phyloP scores from a whole-genome alignment of 2,888 invertebrate genomes.

The Tinea semifulvella region DNA sequence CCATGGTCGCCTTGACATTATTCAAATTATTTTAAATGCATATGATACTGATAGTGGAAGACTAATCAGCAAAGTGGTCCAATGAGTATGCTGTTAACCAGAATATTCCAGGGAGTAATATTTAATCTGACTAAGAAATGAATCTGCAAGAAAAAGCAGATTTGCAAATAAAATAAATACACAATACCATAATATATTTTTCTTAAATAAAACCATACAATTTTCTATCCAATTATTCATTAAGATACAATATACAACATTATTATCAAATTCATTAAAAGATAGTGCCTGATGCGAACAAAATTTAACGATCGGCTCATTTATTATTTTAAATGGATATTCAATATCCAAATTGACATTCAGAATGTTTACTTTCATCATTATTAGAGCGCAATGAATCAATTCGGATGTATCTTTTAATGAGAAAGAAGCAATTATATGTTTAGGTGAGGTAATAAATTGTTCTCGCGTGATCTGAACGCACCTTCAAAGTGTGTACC shows the following conservation, averaged over 20 bases:
- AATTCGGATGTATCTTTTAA: conserved; percentile 31
- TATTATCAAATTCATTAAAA: conserved; percentile 21
- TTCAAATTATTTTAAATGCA: too few relatives aligned
- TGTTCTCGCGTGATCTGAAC: conserved; percentile 18
- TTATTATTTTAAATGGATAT: conserved; percentile 17
- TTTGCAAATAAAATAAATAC: too few relatives aligned
- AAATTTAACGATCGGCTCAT: conserved; percentile 11
- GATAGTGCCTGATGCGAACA: conserved; percentile 10
- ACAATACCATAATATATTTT: too few relatives aligned
- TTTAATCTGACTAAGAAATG: too few relatives aligned
- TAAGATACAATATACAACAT: background rate
- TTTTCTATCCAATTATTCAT: conserved; percentile 15
- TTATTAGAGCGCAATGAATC: conserved; percentile 29
- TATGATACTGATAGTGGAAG: too few relatives aligned
- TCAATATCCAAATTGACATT: conserved; percentile 22
- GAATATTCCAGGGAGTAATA: too few relatives aligned
- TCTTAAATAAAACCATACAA: too few relatives aligned
- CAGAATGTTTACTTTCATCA: conserved; percentile 25
- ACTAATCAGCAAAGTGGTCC: too few relatives aligned
- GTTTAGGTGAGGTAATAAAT: conserved; percentile 20
- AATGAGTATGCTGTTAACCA: too few relatives aligned
- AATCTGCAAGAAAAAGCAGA: too few relatives aligned
- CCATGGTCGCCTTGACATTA: too few relatives aligned
- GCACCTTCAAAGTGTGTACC: conserved; percentile 14
- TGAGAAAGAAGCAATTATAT: conserved; percentile 28